Conservation (phyloP, 35 echinoderm and acorn worm species). For the Hemicentrotus pulcherrimus region DNA sequence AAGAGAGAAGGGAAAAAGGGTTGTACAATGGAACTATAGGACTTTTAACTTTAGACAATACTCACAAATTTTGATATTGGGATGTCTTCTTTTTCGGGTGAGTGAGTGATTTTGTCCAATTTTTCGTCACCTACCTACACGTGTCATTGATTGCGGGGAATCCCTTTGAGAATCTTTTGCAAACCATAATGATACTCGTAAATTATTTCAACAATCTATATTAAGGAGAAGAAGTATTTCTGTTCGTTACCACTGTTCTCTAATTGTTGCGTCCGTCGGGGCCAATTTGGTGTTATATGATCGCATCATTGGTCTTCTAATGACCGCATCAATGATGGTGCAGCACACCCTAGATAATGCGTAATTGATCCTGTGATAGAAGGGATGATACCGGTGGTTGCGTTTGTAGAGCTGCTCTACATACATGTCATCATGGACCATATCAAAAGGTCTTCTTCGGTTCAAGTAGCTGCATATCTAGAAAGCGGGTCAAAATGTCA, state of each 20-base stretch:
- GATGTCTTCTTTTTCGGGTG: too few relatives aligned
- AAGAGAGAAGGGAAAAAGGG: too few relatives aligned
- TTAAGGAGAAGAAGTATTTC: not conserved
- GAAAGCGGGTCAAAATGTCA: too few relatives aligned
- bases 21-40: too few relatives aligned
- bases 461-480: too few relatives aligned
- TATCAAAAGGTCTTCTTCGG: too few relatives aligned
- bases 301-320: not conserved
- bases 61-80: too few relatives aligned
- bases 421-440: too few relatives aligned
- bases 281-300: not conserved
- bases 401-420: too few relatives aligned
- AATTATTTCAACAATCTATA: not conserved
- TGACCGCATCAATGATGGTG: not conserved
- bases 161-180: not conserved
- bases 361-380: not conserved
- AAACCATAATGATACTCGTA: not conserved
- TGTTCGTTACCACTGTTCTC: not conserved
- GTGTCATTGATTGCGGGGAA: not conserved
- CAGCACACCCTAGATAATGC: not conserved
- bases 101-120: too few relatives aligned
- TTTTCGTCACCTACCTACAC: too few relatives aligned
- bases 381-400: not conserved
- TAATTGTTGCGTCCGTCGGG: not conserved
- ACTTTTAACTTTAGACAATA: too few relatives aligned